phyloP scores from a whole-genome alignment of 2,888 invertebrate species.

The Synanthedon myopaeformis region DNA sequence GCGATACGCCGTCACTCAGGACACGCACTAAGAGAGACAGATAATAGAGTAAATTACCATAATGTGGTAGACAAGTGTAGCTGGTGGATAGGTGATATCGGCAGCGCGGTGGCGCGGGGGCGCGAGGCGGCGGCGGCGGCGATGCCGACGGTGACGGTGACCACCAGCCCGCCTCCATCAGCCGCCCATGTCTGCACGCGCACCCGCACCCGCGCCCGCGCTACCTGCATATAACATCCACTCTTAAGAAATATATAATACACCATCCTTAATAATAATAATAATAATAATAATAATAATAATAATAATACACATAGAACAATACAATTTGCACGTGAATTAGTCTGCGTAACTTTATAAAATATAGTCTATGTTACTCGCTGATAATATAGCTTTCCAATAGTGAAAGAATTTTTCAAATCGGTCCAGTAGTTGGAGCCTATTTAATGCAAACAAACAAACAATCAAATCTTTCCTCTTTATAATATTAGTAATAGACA shows the following conservation, averaged over 20 bases:
- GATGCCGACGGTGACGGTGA: constrained; percentile 58
- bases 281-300: no score
- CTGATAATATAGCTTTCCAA: no score
- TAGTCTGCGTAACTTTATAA: no score
- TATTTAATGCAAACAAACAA: no score
- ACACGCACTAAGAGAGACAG: no score
- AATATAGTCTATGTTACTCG: no score
- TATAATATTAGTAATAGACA: no score
- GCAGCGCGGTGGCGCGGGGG: constrained; percentile 58
- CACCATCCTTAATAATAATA: neutral
- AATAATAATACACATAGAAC: neutral
- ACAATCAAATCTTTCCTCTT: no score
- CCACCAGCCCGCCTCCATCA: constrained; percentile 61
- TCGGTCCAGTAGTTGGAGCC: no score
- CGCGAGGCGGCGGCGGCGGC: constrained; percentile 63
- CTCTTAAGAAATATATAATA: neutral
- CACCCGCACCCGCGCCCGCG: constrained; percentile 47
- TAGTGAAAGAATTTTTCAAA: no score
- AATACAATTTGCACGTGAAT: no score
- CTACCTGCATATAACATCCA: constrained; percentile 32
- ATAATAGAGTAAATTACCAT: constrained; percentile 24
- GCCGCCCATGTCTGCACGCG: constrained; percentile 57
- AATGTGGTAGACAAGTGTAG: constrained; percentile 59
- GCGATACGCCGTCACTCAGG: no score
- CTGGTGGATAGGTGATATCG: constrained; percentile 52